A percentile compares a stretch with the other conserved stretches of the same genome.
Evolutionary conservation across 2,888 invertebrate species (phyloP).

Genomic region (Thereva unica): DNA sequence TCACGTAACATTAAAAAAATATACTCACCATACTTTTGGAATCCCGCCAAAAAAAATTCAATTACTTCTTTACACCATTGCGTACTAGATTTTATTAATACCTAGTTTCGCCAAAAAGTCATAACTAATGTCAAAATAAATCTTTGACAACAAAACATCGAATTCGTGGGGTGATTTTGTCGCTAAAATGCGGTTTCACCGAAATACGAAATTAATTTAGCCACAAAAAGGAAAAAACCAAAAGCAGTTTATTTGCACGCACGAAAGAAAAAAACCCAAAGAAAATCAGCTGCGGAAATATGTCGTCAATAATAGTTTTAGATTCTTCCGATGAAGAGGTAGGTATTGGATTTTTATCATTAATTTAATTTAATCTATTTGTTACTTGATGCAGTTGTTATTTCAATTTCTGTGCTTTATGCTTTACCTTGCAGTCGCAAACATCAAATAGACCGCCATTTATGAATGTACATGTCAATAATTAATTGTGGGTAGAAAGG

Average conservation of each 20-base stretch:
- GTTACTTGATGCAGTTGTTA: not conserved
- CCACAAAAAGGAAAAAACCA: not conserved
- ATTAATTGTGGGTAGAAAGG: too few relatives aligned
- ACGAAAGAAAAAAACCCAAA: not conserved
- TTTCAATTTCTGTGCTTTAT: not conserved
- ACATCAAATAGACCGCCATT: too few relatives aligned
- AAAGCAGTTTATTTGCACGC: not conserved
- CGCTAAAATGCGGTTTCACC: constrained; percentile 15
- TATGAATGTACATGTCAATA: too few relatives aligned
- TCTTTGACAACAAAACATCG: constrained; percentile 21
- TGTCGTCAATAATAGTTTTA: constrained; percentile 55
- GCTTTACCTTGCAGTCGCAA: too few relatives aligned
- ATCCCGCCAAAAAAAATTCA: too few relatives aligned
- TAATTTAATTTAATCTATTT: not conserved
- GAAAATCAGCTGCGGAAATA: constrained; percentile 38
- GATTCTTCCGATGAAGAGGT: constrained; percentile 58
- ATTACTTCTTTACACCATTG: too few relatives aligned
- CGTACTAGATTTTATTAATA: too few relatives aligned
- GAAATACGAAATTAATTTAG: not conserved
- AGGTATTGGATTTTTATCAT: not conserved
- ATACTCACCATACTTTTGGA: too few relatives aligned
- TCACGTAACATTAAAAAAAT: too few relatives aligned
- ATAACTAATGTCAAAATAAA: too few relatives aligned
- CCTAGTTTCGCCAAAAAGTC: too few relatives aligned
- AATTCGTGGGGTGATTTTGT: constrained; percentile 10